Base-by-base conservation (phyloP, 1,140 invertebrate species). In the Drosophila albomicans region DNA sequence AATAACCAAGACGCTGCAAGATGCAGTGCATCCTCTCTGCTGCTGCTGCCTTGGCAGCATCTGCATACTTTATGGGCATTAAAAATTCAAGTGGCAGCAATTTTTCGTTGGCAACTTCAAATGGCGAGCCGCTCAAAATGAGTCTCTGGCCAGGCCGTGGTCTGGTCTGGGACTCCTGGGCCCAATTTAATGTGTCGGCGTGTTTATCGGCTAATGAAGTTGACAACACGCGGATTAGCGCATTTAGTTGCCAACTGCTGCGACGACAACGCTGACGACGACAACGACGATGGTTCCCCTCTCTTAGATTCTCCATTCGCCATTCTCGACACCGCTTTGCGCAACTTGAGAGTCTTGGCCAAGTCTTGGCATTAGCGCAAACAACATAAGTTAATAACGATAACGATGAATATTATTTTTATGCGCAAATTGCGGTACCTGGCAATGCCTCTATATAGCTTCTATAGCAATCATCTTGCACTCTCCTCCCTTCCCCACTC, bases 181-280 rank as follows among this genome's bases (percentile, higher is more conserved):
- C 73, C 67, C 80, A 91, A 92, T 91, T 89, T 89, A 92, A 92
- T 91, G 85, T 91, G 90, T 90, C 90, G 91, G 91, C 91, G 91
- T 91, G 91, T 91, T 92, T 92, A 92, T 92, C 91, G 89, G 86
- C 91, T 92, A 92, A 92, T 92, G 91, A 92, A 92, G 91, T 92
- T 92, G 91, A 92, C 91, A 92, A 92, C 91, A 92, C 91, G 82
- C 91, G 89, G 89, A 92, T 92, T 92, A 92, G 81, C 91, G 91
- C 91, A 92, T 89, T 89, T 89, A 89, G 81, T 81, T 82, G 84
- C 82, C 84, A 87, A 88, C 82, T 87, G 82, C 64, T 76, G 76
- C 75, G 75, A 72, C 62, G 74, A 71, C 49, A 69, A 43, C 20
- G 16, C 13, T 45, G 20, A 56, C 25, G 20, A 49, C 20, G 16